phyloP scores from a whole-genome alignment of 2,113 vertebrate genomes.

The Scortum barcoo region DNA sequence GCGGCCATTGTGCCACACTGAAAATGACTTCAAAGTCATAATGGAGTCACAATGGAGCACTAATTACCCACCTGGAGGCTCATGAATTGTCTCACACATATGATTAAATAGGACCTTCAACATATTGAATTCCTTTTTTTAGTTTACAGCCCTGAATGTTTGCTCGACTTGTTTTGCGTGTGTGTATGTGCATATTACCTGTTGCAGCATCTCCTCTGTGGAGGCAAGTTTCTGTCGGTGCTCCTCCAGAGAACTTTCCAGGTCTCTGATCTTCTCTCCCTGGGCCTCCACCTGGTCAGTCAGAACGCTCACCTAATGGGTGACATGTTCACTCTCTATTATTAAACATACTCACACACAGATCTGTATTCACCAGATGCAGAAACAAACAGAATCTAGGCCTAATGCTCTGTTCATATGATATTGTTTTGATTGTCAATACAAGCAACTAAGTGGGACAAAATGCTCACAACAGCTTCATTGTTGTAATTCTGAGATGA shows the following conservation, averaged over 20 bases:
- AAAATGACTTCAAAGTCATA: neutral
- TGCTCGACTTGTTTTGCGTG: neutral
- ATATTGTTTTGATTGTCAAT: no score
- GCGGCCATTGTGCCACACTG: neutral
- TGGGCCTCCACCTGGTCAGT: constrained; percentile 99
- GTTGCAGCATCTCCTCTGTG: constrained; percentile 98
- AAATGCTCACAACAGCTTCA: no score
- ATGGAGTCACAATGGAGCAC: neutral
- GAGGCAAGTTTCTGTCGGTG: constrained; percentile 94
- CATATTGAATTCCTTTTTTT: neutral
- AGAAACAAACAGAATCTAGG: neutral
- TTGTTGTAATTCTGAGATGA: no score
- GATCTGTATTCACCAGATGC: neutral
- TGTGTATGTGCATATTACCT: constrained; percentile 85
- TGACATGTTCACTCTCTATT: constrained; percentile 43
- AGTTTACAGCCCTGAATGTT: neutral
- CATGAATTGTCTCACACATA: neutral
- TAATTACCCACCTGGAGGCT: neutral
- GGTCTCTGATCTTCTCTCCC: constrained; percentile 97
- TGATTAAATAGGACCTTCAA: neutral
- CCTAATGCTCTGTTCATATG: no score
- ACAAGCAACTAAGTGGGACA: no score
- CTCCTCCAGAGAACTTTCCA: constrained; percentile 94
- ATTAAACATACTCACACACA: neutral
- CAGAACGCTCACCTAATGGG: constrained; percentile 93